These are phyloP conservation scores for Rhysida immarginata DNA, from an alignment of 1,140 invertebrate genomes.

Conservation along the genomic window DNA sequence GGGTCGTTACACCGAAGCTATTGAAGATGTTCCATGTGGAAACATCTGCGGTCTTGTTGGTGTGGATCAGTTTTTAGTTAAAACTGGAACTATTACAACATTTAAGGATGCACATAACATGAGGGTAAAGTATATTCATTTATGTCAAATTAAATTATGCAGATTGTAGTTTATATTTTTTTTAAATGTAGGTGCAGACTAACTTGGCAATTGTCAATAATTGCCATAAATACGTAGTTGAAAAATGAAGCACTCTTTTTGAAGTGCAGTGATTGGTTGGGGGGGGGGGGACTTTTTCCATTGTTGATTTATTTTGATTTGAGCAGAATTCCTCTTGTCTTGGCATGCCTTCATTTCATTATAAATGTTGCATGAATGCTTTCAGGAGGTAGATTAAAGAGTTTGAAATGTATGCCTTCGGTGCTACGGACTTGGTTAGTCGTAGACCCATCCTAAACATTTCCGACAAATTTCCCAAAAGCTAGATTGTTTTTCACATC, in stretches of 20 bases:
- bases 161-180: neutral
- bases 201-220: no score
- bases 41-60: conserved; percentile 99
- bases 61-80: conserved; percentile 98
- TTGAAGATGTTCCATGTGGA: conserved; percentile 97
- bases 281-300: no score
- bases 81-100: conserved; percentile 98
- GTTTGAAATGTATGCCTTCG: neutral
- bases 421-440: conserved; percentile 69
- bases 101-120: conserved; percentile 99
- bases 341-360: neutral
- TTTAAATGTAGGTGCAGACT: no score
- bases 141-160: no score
- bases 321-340: neutral
- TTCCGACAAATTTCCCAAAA: no score
- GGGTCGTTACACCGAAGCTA: conserved; percentile 98
- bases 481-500: no score
- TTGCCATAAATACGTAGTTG: no score
- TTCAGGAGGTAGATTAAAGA: neutral
- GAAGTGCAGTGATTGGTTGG: no score
- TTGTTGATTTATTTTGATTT: no score
- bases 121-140: conserved; percentile 45
- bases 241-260: no score
- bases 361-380: neutral
- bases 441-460: neutral